Conservation (phyloP, 2,888 invertebrate genomes). For the Aproaerema taeniolella region DNA sequence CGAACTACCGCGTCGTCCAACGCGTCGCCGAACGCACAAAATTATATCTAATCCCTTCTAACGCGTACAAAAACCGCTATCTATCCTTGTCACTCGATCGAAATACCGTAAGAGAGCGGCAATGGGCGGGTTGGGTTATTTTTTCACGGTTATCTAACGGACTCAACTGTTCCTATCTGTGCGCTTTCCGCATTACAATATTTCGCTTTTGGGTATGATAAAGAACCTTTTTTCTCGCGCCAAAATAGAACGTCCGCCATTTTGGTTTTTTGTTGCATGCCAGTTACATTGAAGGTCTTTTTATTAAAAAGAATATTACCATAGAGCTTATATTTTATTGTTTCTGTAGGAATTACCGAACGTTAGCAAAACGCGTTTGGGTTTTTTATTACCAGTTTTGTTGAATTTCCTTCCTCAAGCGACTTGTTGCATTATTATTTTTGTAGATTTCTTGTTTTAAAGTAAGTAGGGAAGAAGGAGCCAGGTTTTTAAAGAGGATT, state of each 20-base stretch:
- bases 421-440: no score
- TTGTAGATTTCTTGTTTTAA: no score
- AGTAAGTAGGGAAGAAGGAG: no score
- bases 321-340: no score
- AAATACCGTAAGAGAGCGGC: conserved; percentile 68
- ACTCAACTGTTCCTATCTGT: conserved; percentile 36
- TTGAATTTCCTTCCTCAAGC: no score
- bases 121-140: conserved; percentile 56
- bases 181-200: conserved; percentile 47
- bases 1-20: conserved; percentile 16
- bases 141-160: conserved; percentile 74
- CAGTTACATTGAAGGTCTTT: no score
- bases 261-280: not conserved
- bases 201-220: conserved; percentile 47
- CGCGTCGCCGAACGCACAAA: conserved; percentile 34
- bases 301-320: no score
- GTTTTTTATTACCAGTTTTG: no score
- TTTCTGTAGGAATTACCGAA: no score
- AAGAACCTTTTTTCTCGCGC: conserved; percentile 16
- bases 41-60: conserved; percentile 40
- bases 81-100: conserved; percentile 55
- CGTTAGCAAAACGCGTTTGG: no score
- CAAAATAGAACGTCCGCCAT: not conserved
- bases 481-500: no score
- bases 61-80: conserved; percentile 26